A percentile compares a stretch with the other conserved stretches of the same genome.
These are phyloP conservation scores for Pantala flavescens DNA, from an alignment of 1,140 invertebrate genomes.

Conservation along the genomic window DNA sequence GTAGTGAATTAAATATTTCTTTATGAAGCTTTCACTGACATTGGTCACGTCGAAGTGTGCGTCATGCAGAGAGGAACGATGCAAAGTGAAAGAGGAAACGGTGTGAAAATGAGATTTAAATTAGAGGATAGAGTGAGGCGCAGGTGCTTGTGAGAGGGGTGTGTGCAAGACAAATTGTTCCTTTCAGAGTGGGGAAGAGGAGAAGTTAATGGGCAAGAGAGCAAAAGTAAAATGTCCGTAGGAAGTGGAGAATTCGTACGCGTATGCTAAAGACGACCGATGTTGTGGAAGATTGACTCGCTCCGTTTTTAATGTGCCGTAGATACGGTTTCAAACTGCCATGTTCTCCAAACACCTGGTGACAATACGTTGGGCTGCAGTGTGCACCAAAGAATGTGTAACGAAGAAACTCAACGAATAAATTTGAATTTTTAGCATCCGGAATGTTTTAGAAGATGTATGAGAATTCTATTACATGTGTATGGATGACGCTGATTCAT, in stretches of 20 bases:
- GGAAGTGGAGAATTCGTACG: slow-evolving; percentile 4
- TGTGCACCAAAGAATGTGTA: too few relatives aligned
- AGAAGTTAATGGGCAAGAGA: not conserved
- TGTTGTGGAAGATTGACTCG: not conserved
- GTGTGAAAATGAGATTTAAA: too few relatives aligned
- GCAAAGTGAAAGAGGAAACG: too few relatives aligned
- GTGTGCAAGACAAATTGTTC: slow-evolving; percentile 5
- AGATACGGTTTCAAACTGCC: not conserved
- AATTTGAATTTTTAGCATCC: too few relatives aligned
- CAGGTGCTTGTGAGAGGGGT: not conserved
- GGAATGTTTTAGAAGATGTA: too few relatives aligned
- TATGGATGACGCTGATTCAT: too few relatives aligned
- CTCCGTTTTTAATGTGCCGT: not conserved
- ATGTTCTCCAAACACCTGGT: not conserved
- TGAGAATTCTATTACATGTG: too few relatives aligned
- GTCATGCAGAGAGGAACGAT: too few relatives aligned
- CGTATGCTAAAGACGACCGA: not conserved
- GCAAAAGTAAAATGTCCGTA: not conserved
- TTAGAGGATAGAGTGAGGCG: not conserved
- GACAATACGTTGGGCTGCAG: not conserved
- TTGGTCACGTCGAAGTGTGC: too few relatives aligned
- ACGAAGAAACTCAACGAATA: too few relatives aligned
- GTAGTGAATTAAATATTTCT: too few relatives aligned
- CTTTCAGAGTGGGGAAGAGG: not conserved
- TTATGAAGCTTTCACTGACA: too few relatives aligned